Base-by-base conservation (phyloP, 2,113 vertebrate species). In the Steatornis caripensis region DNA sequence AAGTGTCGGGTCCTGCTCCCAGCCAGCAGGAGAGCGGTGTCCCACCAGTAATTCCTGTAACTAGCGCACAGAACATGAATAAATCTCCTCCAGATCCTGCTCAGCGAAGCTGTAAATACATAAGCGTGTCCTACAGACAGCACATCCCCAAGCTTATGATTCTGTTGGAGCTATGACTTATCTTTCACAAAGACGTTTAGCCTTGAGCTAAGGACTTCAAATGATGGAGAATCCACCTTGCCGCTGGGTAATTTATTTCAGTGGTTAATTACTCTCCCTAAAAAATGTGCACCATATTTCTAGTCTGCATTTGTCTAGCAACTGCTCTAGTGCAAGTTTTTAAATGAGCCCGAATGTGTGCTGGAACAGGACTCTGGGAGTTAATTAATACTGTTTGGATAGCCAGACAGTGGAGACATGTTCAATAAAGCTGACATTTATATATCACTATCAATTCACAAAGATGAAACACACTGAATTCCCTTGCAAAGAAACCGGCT, bases 381-480 rank as follows among this genome's bases (percentile, higher is more conserved):
- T 95, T 91, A 95, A 95, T 96, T 95, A 96, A 83, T 85, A 65
- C 49, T 94, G 75, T 94, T 96, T 96, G 90, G 61, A 69, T 91
- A 95, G 87, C 58, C 89, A 97, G 94, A 48, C 77, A 94, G 89
- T 16, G 21, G 55, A 82, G 89, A 87, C 61, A 60, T 55, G 66
- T 87, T 95, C 93, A 94, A 93, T 89, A 94, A 84, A 95, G 81
- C 84, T 93, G 94, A 89, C 87, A 91, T 94, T 96, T 95, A 88
- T 94, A 68, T 90, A 96, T 94, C 84, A 32, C 91, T 91, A 75
- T 83, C 79, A 95, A 29, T 83, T 93, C 93, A 62, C 75, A 72
- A 60, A 89, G 92, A 93, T 85, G 87, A 95, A 94, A 93, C 39
- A 27, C 43, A 15, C 70, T 32, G 72, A 90, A 82, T 75, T 87